phyloP scores from a whole-genome alignment of 2,888 invertebrate species.

The Neocrepidodera transversa region DNA sequence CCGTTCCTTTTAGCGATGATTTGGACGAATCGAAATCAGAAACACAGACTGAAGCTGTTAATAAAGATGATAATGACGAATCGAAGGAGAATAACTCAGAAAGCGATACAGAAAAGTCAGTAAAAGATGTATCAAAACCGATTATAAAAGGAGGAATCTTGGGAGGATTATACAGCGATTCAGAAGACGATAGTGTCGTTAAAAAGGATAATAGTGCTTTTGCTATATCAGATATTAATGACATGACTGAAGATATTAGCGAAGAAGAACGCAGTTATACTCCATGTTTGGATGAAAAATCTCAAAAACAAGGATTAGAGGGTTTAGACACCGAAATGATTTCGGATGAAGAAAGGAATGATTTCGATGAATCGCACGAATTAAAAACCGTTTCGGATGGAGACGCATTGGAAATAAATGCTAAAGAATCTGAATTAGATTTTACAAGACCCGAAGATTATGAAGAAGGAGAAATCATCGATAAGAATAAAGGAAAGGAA shows the following conservation, averaged over 20 bases:
- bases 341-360: slow-evolving; percentile 74
- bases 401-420: slow-evolving; percentile 59
- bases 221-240: slow-evolving; percentile 56
- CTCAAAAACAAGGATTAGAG: slow-evolving; percentile 54
- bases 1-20: slow-evolving; percentile 17
- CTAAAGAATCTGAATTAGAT: slow-evolving; percentile 61
- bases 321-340: slow-evolving; percentile 78
- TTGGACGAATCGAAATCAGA: not conserved
- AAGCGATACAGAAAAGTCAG: not conserved
- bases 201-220: slow-evolving; percentile 49
- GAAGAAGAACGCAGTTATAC: slow-evolving; percentile 76
- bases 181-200: slow-evolving; percentile 56
- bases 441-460: slow-evolving; percentile 60
- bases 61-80: not conserved
- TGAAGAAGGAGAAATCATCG: slow-evolving; percentile 69
- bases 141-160: slow-evolving; percentile 31
- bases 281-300: slow-evolving; percentile 74
- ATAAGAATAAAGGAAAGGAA: slow-evolving; percentile 54
- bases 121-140: slow-evolving; percentile 21
- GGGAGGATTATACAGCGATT: slow-evolving; percentile 56
- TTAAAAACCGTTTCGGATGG: slow-evolving; percentile 57
- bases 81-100: not conserved
- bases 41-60: not conserved
- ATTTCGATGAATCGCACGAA: slow-evolving; percentile 67
- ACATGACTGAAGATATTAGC: slow-evolving; percentile 70